Conservation (phyloP, 2,888 invertebrate species). For the Archips crataeganus region DNA sequence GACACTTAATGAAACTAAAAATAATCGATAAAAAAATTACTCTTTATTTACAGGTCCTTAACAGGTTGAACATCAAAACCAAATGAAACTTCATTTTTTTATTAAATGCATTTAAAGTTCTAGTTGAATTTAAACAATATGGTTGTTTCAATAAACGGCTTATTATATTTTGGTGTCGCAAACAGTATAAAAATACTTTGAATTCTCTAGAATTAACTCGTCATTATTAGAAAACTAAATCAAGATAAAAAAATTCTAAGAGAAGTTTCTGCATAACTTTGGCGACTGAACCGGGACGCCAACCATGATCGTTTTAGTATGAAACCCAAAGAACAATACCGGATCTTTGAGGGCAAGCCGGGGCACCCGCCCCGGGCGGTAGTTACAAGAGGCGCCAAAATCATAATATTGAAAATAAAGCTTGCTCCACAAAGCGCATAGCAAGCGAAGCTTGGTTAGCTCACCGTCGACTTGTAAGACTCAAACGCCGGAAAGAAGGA, state of each 20-base stretch:
- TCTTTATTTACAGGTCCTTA: constrained; percentile 2
- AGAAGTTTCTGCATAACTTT: background rate
- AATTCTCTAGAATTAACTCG: constrained; percentile 11
- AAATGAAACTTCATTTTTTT: background rate
- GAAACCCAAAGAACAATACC: too few species aligned
- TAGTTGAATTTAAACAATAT: background rate
- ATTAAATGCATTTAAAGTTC: background rate
- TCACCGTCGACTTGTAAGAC: too few species aligned
- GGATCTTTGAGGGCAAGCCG: too few species aligned
- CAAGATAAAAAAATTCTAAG: background rate
- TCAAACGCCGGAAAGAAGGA: too few species aligned
- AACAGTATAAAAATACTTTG: constrained; percentile 32
- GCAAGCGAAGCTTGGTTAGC: too few species aligned
- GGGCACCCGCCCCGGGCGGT: too few species aligned
- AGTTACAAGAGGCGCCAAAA: too few species aligned
- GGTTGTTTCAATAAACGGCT: background rate
- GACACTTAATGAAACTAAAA: background rate
- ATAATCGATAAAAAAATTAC: background rate
- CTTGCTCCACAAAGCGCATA: too few species aligned
- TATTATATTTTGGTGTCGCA: background rate
- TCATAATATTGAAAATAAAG: too few species aligned
- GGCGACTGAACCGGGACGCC: background rate
- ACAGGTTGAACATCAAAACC: background rate
- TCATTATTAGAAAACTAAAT: background rate
- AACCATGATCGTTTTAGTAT: too few species aligned